A percentile compares a stretch with the other conserved stretches of the same genome.
phyloP scores from a whole-genome alignment of 2,797 vertebrate species.

The Pantherophis vulpinus region DNA sequence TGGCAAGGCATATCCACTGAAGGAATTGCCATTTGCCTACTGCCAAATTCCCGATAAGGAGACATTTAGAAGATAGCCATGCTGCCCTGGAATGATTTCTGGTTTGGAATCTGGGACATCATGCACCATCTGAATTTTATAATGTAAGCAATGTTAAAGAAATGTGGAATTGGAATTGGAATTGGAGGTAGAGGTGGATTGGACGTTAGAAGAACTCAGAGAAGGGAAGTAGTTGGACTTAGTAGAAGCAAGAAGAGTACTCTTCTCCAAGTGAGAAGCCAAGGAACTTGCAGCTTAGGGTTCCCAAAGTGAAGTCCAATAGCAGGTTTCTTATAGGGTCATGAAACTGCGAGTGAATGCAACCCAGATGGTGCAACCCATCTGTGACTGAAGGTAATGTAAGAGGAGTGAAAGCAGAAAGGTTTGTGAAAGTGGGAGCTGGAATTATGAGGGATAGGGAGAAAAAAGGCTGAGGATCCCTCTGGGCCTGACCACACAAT shows the following conservation, averaged over 20 bases:
- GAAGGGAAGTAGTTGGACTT: background rate
- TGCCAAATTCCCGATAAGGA: background rate
- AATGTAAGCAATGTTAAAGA: background rate
- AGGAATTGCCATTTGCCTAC: background rate
- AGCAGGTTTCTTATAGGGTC: background rate
- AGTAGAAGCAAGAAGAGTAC: background rate
- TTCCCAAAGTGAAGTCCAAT: background rate
- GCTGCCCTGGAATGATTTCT: background rate
- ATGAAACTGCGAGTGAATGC: background rate
- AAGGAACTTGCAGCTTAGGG: background rate
- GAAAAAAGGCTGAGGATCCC: background rate
- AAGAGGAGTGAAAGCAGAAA: background rate
- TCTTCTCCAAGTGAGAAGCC: background rate
- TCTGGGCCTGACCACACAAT: background rate
- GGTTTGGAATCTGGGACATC: background rate
- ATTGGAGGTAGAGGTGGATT: too few species aligned
- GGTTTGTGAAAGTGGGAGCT: background rate
- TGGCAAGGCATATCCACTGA: background rate
- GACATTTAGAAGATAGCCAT: background rate
- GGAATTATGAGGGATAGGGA: background rate
- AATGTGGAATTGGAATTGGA: background rate
- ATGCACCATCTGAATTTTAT: background rate
- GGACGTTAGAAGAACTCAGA: background rate
- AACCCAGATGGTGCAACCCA: background rate
- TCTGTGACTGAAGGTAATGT: background rate